phyloP scores from a whole-genome alignment of 2,888 invertebrate species.

The Catonia carolina region DNA sequence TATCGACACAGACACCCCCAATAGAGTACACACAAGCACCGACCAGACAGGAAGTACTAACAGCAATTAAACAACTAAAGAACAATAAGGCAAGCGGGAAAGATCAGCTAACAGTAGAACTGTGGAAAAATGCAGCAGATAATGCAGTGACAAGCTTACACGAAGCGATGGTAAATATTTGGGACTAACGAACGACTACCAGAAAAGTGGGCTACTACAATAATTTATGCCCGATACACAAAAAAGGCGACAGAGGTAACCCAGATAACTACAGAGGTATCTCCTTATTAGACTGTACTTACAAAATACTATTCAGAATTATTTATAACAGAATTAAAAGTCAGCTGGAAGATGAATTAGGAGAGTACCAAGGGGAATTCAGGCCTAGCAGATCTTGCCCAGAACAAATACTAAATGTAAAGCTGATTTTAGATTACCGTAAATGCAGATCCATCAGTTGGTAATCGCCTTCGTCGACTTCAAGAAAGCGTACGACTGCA shows the following conservation, averaged over 20 bases:
- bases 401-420: not conserved
- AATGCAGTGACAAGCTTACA: not conserved
- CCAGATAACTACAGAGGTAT: not conserved
- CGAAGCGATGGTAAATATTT: too few species aligned
- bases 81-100: not conserved
- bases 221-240: not conserved
- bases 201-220: not conserved
- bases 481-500: too few species aligned
- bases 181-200: not conserved
- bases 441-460: too few species aligned
- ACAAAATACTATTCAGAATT: not conserved
- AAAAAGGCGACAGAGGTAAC: not conserved
- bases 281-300: not conserved
- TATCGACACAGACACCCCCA: not conserved
- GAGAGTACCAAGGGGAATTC: not conserved
- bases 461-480: too few species aligned
- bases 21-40: not conserved
- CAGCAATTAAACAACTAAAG: not conserved
- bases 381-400: too few species aligned
- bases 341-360: not conserved
- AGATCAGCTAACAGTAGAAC: not conserved
- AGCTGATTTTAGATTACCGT: not conserved
- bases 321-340: not conserved
- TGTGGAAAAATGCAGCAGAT: not conserved
- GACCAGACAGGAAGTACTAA: not conserved